Evolutionary conservation across 2,888 invertebrate species (phyloP), one percentile per base, ranked within the genome.

Genomic region (Priocnemis perturbator): DNA sequence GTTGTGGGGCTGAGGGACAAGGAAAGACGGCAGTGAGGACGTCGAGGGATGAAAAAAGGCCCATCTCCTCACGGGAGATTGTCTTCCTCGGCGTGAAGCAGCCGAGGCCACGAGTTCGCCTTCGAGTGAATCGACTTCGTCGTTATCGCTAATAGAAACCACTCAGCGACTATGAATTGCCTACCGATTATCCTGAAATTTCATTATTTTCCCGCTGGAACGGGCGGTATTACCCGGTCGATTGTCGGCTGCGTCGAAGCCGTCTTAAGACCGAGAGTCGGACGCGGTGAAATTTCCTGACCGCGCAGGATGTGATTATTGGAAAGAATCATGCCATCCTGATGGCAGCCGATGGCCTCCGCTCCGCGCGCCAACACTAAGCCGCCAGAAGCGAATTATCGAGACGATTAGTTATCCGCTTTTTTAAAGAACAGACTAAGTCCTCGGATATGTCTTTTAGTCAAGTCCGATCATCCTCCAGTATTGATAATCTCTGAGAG

Each of bases 31-130:
- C 37, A 15, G 50, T 50, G 52, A 44, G 52, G 60, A 60, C 37
- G 47, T 53, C 20, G 64, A 69, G 56, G 57, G 57, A 37, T 45
- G 50, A 73, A 77, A 79, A 76, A 76, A 72, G 77, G 78, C 83
- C 85, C 85, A 89, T 89, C 89, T 89, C 88, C 89, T 88, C 86
- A 81, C 85, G 86, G 88, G 87, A 89, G 88, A 89, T 89, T 89
- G 89, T 88, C 88, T 89, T 87, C 84, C 83, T 79, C 69, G 63
- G 71, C 67, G 71, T 69, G 61, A 67, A 58, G 65, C 65, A 23
- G 47, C 50, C 45, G 63, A 62, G 53, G 37, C 37, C 37, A 37
- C 37, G 11, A 7, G 37, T 37, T 37, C 37, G 37, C 37, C 37
- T 37, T 37, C 37, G 37, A 37, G 37, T 37, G 52, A 70, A 69